Evolutionary conservation across 2,888 invertebrate species (phyloP).

Genomic region (Kryphioiulus occultus): DNA sequence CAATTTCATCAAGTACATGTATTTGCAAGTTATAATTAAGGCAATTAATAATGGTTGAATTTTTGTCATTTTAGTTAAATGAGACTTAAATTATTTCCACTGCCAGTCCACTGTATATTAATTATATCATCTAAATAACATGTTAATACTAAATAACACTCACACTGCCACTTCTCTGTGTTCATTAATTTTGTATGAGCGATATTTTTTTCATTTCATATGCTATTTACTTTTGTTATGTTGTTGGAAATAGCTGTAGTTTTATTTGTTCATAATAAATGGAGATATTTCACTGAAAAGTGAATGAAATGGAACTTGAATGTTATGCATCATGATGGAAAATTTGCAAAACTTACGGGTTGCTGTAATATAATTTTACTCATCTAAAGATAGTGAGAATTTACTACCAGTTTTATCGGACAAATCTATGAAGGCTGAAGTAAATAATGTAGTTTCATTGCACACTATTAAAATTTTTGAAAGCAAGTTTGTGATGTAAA

Average conservation of each 20-base stretch:
- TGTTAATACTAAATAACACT: slow-evolving; percentile 22
- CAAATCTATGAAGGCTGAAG: too few species aligned
- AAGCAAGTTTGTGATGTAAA: too few species aligned
- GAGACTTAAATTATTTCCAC: not conserved
- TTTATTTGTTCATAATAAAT: slow-evolving; percentile 44
- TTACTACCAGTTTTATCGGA: too few species aligned
- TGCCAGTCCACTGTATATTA: slow-evolving; percentile 40
- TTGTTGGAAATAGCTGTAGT: slow-evolving; percentile 37
- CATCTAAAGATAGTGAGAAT: too few species aligned
- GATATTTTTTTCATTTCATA: slow-evolving; percentile 36
- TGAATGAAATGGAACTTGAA: not conserved
- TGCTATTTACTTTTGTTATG: slow-evolving; percentile 19
- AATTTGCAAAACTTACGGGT: too few species aligned
- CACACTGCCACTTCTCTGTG: slow-evolving; percentile 39
- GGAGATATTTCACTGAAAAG: not conserved
- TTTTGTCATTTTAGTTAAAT: not conserved
- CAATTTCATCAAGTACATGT: not conserved
- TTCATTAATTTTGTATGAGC: slow-evolving; percentile 38
- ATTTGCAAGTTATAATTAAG: not conserved
- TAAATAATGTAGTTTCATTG: too few species aligned
- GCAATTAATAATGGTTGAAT: not conserved
- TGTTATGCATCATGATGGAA: not conserved
- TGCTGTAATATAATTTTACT: too few species aligned
- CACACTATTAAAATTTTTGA: too few species aligned
- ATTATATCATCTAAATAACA: not conserved